These are phyloP conservation scores for Camponotus vicinus DNA, from an alignment of 1,140 invertebrate genomes.

Conservation along the genomic window DNA sequence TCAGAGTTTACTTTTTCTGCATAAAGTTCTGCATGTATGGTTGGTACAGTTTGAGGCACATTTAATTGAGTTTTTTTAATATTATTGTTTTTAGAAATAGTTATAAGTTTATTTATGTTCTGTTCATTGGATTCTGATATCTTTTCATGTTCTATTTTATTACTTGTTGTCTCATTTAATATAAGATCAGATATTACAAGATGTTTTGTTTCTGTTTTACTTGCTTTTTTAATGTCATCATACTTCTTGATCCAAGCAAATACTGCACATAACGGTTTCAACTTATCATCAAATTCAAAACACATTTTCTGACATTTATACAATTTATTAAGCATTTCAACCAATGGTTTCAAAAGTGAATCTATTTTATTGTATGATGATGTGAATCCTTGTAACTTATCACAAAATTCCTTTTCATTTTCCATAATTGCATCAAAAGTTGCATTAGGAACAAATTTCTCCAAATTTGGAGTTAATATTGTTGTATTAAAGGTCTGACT, in stretches of 20 bases:
- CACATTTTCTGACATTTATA: slow-evolving; percentile 32
- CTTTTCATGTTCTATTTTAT: too few relatives aligned
- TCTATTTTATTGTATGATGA: slow-evolving; percentile 22
- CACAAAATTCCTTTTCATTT: slow-evolving; percentile 11
- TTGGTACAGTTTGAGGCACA: neutral
- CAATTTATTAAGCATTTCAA: neutral
- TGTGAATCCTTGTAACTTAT: slow-evolving; percentile 24
- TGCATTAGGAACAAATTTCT: neutral
- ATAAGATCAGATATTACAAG: neutral
- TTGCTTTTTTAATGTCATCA: neutral
- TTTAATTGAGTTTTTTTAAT: neutral
- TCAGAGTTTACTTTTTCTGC: neutral
- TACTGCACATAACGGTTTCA: slow-evolving; percentile 65
- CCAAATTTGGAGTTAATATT: slow-evolving; percentile 12
- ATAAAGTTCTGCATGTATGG: neutral
- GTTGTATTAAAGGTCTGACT: neutral
- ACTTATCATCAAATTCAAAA: neutral
- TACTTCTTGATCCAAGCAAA: slow-evolving; percentile 61
- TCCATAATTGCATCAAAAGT: too few relatives aligned
- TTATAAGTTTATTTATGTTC: neutral
- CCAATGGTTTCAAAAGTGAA: neutral
- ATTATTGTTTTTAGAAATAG: neutral
- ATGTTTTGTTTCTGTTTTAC: neutral
- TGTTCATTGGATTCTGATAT: neutral
- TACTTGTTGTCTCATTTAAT: neutral